Conservation (phyloP, 2,113 vertebrate genomes). For the Recurvirostra avosetta region DNA sequence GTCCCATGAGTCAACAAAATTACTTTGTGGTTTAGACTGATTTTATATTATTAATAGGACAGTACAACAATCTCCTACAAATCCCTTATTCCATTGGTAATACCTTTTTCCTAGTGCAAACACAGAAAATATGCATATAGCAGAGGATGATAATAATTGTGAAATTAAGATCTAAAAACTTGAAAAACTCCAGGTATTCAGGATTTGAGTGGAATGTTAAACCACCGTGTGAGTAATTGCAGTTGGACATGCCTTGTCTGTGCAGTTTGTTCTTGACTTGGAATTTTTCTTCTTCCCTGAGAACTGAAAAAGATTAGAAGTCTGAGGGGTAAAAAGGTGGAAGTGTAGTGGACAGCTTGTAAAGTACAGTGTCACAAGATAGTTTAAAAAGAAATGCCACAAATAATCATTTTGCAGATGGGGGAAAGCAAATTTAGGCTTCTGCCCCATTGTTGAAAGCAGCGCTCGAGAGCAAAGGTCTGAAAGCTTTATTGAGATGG, state of each 20-base stretch:
- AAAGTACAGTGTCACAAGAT: background rate
- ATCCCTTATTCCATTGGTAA: conserved; percentile 33
- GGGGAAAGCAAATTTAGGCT: background rate
- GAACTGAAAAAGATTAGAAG: background rate
- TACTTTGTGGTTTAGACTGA: conserved; percentile 49
- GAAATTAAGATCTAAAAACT: conserved; percentile 41
- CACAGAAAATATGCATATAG: background rate
- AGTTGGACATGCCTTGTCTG: background rate
- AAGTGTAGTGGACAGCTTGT: background rate
- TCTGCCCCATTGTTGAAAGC: background rate
- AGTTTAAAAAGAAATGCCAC: background rate
- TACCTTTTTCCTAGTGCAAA: conserved; percentile 35
- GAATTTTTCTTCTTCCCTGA: background rate
- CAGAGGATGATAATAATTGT: background rate
- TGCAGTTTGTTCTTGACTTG: background rate
- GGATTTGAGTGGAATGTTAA: background rate
- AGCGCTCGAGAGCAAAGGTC: fast-evolving
- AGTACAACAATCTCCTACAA: conserved; percentile 29
- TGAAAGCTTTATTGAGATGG: background rate
- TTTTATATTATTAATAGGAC: conserved; percentile 59
- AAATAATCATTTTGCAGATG: background rate
- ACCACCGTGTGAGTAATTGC: background rate
- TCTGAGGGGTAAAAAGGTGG: background rate
- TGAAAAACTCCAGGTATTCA: background rate
- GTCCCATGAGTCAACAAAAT: conserved; percentile 63